Evolutionary conservation across 2,113 vertebrate genomes (phyloP).

Genomic region (Aptenodytes patagonicus): DNA sequence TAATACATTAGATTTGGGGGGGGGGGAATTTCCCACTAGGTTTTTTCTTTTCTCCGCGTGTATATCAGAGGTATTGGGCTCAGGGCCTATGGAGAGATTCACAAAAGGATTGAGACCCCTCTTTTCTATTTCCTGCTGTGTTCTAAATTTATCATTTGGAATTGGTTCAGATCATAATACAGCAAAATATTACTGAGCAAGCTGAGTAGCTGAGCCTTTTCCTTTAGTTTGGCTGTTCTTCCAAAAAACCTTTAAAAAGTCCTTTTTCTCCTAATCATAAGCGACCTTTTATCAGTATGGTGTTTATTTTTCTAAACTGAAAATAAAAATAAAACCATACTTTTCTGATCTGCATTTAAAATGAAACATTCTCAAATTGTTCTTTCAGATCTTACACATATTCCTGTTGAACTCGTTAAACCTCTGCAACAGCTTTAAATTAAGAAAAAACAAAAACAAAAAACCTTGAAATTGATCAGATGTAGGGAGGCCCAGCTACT

Average conservation of each 20-base stretch:
- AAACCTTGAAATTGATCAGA: conserved; percentile 15
- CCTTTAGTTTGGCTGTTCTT: not conserved
- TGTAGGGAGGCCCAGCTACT: conserved; percentile 38
- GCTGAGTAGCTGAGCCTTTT: not conserved
- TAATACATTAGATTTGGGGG: not conserved
- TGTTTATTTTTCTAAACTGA: conserved; percentile 17
- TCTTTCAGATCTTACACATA: not conserved
- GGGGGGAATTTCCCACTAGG: not conserved
- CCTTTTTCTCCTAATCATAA: not conserved
- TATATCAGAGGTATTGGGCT: not conserved
- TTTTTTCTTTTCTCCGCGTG: not conserved
- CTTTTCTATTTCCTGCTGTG: not conserved
- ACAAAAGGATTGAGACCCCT: not conserved
- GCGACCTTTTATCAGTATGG: not conserved
- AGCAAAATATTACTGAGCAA: not conserved
- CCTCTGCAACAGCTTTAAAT: conserved; percentile 35
- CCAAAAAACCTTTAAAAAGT: not conserved
- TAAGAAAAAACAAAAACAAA: not conserved
- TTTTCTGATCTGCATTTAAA: conserved; percentile 16
- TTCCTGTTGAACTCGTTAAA: not conserved
- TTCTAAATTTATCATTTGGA: not conserved
- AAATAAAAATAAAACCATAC: not conserved
- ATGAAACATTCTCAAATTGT: conserved; percentile 21
- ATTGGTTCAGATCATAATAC: not conserved
- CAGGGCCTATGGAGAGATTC: not conserved